Evolutionary conservation across 2,888 invertebrate genomes (phyloP).

Genomic region (Apodemia duryi): DNA sequence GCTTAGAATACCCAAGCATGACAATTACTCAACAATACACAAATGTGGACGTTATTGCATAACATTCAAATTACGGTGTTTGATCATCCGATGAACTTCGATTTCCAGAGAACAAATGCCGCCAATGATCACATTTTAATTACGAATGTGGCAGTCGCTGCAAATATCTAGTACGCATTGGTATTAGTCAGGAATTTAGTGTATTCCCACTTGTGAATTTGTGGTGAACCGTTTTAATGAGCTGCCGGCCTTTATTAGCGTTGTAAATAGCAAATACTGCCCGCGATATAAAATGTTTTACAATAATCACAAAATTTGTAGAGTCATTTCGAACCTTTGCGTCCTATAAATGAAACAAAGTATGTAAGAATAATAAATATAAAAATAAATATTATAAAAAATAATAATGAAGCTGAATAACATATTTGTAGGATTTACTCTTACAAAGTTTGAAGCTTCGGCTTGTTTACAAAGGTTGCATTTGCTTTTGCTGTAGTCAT

Average conservation of each 20-base stretch:
- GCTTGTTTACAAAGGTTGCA: no score
- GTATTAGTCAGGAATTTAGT: conserved; percentile 31
- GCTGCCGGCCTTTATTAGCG: conserved; percentile 29
- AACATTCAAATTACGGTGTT: conserved; percentile 27
- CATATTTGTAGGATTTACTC: no score
- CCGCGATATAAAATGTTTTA: not conserved
- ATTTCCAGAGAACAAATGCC: conserved; percentile 42
- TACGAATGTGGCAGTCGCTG: conserved; percentile 41
- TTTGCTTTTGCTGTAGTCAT: no score
- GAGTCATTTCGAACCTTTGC: no score
- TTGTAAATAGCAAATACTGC: conserved; percentile 18
- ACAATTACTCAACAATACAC: conserved; percentile 18
- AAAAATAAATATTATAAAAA: no score
- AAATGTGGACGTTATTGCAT: conserved; percentile 23
- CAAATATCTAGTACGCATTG: conserved; percentile 40
- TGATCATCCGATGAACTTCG: conserved; percentile 40
- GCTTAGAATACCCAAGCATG: not conserved
- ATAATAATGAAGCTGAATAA: no score
- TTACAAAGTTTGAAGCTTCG: no score
- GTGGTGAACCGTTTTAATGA: conserved; percentile 38
- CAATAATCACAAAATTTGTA: no score
- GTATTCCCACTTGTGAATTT: conserved; percentile 36
- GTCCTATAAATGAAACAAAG: no score
- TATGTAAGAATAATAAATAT: no score
- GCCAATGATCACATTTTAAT: conserved; percentile 55